Percentiles rank a stretch among this genome's conserved stretches.
phyloP scores from a whole-genome alignment of 2,888 invertebrate genomes.

The Thyatira batis region DNA sequence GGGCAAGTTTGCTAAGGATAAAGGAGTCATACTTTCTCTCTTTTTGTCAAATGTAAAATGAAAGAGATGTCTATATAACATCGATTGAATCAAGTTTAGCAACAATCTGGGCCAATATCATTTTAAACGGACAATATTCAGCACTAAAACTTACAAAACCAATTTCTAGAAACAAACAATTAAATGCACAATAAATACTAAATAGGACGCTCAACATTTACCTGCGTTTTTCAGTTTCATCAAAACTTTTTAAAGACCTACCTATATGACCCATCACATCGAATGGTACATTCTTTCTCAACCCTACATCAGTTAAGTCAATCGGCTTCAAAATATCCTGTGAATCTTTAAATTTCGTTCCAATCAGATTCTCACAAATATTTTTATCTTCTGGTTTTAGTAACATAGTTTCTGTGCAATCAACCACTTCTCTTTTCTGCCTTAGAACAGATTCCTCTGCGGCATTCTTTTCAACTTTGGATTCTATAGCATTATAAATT shows the following conservation, averaged over 20 bases:
- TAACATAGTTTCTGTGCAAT: constrained; percentile 52
- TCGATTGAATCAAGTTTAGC: too few species aligned
- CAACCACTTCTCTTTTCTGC: constrained; percentile 63
- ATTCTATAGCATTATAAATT: constrained; percentile 18
- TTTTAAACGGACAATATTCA: neutral
- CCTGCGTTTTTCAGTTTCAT: constrained; percentile 43
- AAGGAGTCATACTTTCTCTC: too few species aligned
- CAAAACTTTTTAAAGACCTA: constrained; percentile 63
- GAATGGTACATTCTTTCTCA: constrained; percentile 50
- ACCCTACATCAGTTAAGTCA: constrained; percentile 44
- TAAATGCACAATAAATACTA: constrained; percentile 27
- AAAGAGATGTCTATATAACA: too few species aligned
- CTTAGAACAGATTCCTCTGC: constrained; percentile 22
- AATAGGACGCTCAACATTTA: constrained; percentile 12
- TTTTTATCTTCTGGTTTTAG: constrained; percentile 54
- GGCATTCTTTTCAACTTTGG: constrained; percentile 16
- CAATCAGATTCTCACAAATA: constrained; percentile 52
- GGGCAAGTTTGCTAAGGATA: too few species aligned
- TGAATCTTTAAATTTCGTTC: constrained; percentile 16
- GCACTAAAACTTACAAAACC: neutral
- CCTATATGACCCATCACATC: constrained; percentile 51
- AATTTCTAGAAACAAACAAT: constrained; percentile 13
- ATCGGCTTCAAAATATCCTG: constrained; percentile 44
- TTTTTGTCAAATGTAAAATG: too few species aligned
- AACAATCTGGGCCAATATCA: too few species aligned